A percentile compares a stretch with the other conserved stretches of the same genome.
Evolutionary conservation across 1,140 invertebrate genomes (phyloP).

Genomic region (Cyphomyrmex costatus): DNA sequence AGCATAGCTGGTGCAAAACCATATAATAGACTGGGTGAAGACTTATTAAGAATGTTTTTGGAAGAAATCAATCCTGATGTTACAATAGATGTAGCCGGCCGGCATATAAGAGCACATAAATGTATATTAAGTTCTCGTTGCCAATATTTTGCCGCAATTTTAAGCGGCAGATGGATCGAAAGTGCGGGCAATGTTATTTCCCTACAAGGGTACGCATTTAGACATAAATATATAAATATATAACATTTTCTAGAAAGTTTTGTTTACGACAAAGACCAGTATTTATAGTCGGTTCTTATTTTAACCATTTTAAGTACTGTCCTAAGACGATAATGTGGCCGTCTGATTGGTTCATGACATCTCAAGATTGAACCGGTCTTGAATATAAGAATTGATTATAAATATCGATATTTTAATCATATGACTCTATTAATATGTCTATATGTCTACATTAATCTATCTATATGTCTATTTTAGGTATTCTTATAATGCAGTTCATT

Average conservation of each 20-base stretch:
- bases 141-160: slow-evolving; percentile 96
- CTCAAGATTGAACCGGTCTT: too few species aligned
- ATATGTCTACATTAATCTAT: slow-evolving; percentile 10
- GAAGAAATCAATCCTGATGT: slow-evolving; percentile 96
- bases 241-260: background rate
- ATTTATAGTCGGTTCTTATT: too few species aligned
- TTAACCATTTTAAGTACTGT: too few species aligned
- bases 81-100: slow-evolving; percentile 92
- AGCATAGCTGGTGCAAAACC: slow-evolving; percentile 85
- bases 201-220: slow-evolving; percentile 90
- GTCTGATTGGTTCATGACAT: too few species aligned
- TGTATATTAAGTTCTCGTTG: slow-evolving; percentile 95
- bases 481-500: slow-evolving; percentile 94
- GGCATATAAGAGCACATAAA: slow-evolving; percentile 94
- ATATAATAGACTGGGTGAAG: slow-evolving; percentile 92
- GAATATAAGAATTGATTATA: too few species aligned
- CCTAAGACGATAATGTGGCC: too few species aligned
- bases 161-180: slow-evolving; percentile 94
- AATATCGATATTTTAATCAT: too few species aligned
- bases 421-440: slow-evolving; percentile 63
- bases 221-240: slow-evolving; percentile 16
- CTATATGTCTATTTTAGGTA: slow-evolving; percentile 87
- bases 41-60: slow-evolving; percentile 95
- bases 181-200: slow-evolving; percentile 93
- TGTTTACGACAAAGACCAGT: background rate